phyloP scores from a whole-genome alignment of 2,113 vertebrate species.

The Numenius arquata region DNA sequence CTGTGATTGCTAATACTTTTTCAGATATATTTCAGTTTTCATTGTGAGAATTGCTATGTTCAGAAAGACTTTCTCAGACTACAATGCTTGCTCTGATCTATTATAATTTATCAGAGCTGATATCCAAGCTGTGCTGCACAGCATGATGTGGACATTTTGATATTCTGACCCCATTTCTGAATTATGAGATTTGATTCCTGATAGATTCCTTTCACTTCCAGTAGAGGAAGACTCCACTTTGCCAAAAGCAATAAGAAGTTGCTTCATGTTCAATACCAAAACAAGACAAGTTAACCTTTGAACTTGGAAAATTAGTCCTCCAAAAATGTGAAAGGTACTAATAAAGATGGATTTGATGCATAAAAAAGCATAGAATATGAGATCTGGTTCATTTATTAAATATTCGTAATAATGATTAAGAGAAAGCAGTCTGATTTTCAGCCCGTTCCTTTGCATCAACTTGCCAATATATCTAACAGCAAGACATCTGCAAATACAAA shows the following conservation, averaged over 20 bases:
- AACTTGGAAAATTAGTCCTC: conserved; percentile 37
- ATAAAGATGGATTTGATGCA: conserved; percentile 28
- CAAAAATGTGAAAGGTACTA: conserved; percentile 6
- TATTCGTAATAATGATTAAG: conserved; percentile 7
- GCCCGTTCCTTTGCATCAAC: background rate
- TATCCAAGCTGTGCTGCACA: background rate
- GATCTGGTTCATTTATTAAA: conserved; percentile 34
- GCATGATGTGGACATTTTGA: background rate
- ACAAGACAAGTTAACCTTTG: conserved; percentile 37
- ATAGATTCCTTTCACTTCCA: background rate
- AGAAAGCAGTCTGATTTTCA: background rate
- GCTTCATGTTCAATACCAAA: conserved; percentile 19
- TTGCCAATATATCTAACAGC: background rate
- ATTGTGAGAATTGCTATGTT: background rate
- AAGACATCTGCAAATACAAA: background rate
- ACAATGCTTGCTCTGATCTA: background rate
- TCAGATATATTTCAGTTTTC: background rate
- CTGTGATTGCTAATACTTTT: background rate
- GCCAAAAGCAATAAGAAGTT: conserved; percentile 22
- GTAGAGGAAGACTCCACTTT: background rate
- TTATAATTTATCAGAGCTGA: background rate
- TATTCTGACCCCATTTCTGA: background rate
- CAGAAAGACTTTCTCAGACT: background rate
- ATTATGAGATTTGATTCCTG: background rate
- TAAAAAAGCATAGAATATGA: background rate